These are phyloP conservation scores for Pempheris klunzingeri DNA, from an alignment of 2,797 vertebrate genomes.

Conservation along the genomic window DNA sequence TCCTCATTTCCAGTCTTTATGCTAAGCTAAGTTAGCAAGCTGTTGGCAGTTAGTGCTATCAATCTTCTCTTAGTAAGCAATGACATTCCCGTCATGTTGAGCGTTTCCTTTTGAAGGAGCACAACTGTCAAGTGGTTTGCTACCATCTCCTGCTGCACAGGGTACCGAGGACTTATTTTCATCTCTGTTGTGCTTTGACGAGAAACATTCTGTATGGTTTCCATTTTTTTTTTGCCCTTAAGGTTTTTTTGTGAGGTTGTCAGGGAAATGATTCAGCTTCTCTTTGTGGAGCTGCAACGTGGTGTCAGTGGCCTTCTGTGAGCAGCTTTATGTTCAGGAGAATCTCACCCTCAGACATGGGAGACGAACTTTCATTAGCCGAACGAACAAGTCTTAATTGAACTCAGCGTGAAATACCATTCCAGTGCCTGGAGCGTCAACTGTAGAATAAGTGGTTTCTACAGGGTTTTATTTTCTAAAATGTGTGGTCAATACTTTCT, in stretches of 20 bases:
- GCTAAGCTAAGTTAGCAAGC: neutral
- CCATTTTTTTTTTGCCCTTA: neutral
- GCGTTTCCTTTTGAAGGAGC: neutral
- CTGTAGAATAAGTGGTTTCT: neutral
- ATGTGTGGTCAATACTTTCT: neutral
- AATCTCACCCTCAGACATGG: neutral
- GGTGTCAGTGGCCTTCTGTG: neutral
- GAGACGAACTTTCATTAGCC: neutral
- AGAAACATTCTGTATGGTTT: neutral
- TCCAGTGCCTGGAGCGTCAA: neutral
- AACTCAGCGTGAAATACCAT: neutral
- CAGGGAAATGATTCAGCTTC: neutral
- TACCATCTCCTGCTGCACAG: neutral
- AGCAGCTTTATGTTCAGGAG: neutral
- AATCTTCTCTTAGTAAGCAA: neutral
- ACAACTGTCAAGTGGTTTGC: neutral
- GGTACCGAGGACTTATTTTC: neutral
- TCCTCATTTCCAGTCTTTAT: neutral
- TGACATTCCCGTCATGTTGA: neutral
- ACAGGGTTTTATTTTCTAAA: neutral
- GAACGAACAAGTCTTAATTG: neutral
- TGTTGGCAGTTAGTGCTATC: neutral
- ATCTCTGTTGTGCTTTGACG: neutral
- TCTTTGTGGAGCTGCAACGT: neutral
- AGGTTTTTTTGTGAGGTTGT: neutral